phyloP scores from a whole-genome alignment of 1,140 invertebrate species.

The Drosophila pseudoobscura region DNA sequence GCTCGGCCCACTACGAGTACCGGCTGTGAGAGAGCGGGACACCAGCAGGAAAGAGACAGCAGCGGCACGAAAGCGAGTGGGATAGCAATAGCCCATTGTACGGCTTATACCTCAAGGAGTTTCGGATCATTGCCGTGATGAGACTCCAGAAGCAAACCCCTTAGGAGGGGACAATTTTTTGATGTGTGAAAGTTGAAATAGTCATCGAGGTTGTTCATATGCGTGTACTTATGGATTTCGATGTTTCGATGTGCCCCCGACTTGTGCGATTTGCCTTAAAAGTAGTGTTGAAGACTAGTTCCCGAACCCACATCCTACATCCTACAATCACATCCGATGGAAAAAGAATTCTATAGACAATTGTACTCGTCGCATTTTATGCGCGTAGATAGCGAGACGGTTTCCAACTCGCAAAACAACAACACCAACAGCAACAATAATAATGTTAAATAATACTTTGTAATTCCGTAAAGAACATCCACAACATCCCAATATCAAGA shows the following conservation, averaged over 20 bases:
- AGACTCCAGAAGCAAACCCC: neutral
- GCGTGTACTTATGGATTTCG: constrained; percentile 24
- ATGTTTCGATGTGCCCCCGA: constrained; percentile 27
- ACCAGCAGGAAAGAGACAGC: no score
- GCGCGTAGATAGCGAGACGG: constrained; percentile 24
- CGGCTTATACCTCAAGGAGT: constrained; percentile 28
- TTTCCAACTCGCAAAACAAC: constrained; percentile 55
- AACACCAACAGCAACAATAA: constrained; percentile 28
- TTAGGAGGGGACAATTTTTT: constrained; percentile 4
- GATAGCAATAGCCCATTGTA: constrained; percentile 6
- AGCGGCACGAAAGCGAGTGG: constrained; percentile 14
- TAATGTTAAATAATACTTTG: constrained; percentile 27
- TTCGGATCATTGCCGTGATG: constrained; percentile 10
- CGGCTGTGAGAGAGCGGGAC: constrained; percentile 55
- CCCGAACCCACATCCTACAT: constrained; percentile 1
- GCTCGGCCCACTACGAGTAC: constrained; percentile 78
- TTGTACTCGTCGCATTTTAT: constrained; percentile 19
- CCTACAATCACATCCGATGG: neutral
- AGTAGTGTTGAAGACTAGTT: constrained; percentile 52
- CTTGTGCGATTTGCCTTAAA: constrained; percentile 75
- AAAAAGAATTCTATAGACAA: constrained; percentile 23
- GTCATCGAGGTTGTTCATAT: constrained; percentile 34
- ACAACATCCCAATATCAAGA: constrained; percentile 41
- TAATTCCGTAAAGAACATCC: constrained; percentile 35
- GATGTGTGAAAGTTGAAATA: constrained; percentile 22